Evolutionary conservation across 2,113 vertebrate species (phyloP).

Genomic region (Proteles cristata): DNA sequence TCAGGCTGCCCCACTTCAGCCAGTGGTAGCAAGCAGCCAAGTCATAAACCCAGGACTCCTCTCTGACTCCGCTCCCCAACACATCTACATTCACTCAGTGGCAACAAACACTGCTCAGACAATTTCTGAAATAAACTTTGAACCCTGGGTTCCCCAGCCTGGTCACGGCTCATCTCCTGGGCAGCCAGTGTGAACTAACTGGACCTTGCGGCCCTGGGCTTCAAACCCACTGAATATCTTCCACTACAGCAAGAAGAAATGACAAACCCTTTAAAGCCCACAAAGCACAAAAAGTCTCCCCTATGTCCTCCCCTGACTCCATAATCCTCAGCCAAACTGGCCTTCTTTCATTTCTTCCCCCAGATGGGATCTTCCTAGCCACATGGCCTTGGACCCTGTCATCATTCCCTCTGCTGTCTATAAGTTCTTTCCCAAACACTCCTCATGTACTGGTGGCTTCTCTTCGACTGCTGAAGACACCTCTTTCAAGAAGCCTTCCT

Average conservation of each 20-base stretch:
- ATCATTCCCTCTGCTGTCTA: not conserved
- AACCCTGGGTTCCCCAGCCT: not conserved
- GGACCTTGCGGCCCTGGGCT: not conserved
- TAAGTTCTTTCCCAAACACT: not conserved
- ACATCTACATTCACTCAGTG: too few species aligned
- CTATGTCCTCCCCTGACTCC: not conserved
- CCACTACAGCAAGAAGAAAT: not conserved
- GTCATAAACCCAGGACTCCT: not conserved
- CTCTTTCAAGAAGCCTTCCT: not conserved
- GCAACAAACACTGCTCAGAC: not conserved
- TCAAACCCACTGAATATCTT: not conserved
- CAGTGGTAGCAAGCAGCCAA: not conserved
- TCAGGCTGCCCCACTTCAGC: not conserved
- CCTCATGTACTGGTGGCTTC: not conserved
- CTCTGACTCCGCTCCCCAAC: not conserved
- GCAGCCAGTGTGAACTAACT: not conserved
- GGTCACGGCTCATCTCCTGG: not conserved
- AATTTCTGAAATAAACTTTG: not conserved
- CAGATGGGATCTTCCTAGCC: not conserved
- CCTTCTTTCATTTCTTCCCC: not conserved
- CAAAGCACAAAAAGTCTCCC: too few species aligned
- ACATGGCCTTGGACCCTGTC: not conserved
- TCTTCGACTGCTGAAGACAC: not conserved
- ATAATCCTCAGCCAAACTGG: not conserved
- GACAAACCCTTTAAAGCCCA: not conserved